A percentile compares a stretch with the other conserved stretches of the same genome.
Evolutionary conservation across 2,888 invertebrate genomes (phyloP).

Genomic region (Pollenia amentaria): DNA sequence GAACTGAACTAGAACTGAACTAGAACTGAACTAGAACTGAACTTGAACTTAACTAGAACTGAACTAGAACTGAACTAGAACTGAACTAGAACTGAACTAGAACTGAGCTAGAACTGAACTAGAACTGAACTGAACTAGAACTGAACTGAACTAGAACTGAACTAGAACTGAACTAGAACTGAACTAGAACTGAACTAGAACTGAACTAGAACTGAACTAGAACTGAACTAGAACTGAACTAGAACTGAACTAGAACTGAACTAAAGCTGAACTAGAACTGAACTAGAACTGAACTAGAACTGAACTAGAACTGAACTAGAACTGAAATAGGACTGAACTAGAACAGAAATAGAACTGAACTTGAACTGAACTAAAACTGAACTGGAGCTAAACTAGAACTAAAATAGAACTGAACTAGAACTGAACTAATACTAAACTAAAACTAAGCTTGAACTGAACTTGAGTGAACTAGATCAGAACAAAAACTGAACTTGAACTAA

Average conservation of each 20-base stretch:
- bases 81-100: too few relatives aligned
- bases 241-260: background rate
- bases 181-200: background rate
- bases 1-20: background rate
- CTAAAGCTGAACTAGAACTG: background rate
- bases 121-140: too few relatives aligned
- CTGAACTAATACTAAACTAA: background rate
- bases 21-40: background rate
- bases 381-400: background rate
- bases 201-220: background rate
- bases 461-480: background rate
- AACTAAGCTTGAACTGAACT: background rate
- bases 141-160: background rate
- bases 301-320: background rate
- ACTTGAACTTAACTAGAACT: background rate
- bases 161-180: background rate
- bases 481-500: background rate
- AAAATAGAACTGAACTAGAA: background rate
- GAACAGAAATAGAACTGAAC: background rate
- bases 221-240: background rate
- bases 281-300: background rate
- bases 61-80: background rate
- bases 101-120: too few relatives aligned
- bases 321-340: background rate
- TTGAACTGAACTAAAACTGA: background rate